These are phyloP conservation scores for Dryobota labecula DNA, from an alignment of 2,888 invertebrate species.

Conservation along the genomic window DNA sequence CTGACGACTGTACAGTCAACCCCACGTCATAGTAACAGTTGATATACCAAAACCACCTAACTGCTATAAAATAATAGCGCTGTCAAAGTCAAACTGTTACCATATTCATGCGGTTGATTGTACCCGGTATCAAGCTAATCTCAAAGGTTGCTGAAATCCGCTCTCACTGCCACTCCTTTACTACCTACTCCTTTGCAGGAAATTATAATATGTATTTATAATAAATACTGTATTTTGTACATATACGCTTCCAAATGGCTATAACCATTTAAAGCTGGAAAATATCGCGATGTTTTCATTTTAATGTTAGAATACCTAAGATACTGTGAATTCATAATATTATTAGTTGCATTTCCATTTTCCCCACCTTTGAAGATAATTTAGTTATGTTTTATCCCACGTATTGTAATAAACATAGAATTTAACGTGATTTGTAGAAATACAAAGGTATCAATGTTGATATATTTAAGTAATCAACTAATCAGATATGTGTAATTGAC, in stretches of 20 bases:
- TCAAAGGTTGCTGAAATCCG: conserved; percentile 54
- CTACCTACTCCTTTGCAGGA: conserved; percentile 15
- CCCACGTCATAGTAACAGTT: not conserved
- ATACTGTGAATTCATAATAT: conserved; percentile 27
- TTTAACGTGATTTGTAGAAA: not conserved
- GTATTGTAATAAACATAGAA: not conserved
- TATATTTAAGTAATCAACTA: conserved; percentile 9
- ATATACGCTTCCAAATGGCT: not conserved
- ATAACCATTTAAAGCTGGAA: conserved; percentile 17
- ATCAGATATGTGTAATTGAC: conserved; percentile 12
- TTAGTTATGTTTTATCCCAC: conserved; percentile 11
- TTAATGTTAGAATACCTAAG: not conserved
- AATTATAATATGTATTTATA: conserved; percentile 36
- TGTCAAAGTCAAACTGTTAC: not conserved
- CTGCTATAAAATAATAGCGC: not conserved
- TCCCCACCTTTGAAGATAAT: conserved; percentile 8
- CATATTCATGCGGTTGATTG: not conserved
- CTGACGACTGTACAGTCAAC: conserved; percentile 8
- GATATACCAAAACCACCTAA: not conserved
- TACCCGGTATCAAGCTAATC: conserved; percentile 43
- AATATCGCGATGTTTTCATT: conserved; percentile 26
- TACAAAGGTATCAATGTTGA: not conserved
- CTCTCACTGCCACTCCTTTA: conserved; percentile 60
- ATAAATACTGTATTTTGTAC: conserved; percentile 35
- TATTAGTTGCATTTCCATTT: conserved; percentile 22